A percentile compares a stretch with the other conserved stretches of the same genome.
Conservation (phyloP, 2,888 invertebrate genomes). For the Agrochola circellaris region DNA sequence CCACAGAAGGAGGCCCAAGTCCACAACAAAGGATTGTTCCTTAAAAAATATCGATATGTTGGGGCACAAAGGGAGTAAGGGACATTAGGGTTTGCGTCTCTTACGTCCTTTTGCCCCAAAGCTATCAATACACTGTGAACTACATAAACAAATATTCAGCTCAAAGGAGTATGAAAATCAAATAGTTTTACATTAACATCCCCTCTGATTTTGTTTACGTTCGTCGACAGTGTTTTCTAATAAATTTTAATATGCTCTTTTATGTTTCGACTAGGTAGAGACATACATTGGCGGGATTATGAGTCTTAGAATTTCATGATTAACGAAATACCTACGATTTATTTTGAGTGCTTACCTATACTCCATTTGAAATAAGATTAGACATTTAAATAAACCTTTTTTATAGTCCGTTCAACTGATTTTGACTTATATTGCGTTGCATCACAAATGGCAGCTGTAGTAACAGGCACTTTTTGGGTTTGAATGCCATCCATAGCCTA, state of each 20-base stretch:
- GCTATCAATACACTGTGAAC: slow-evolving; percentile 71
- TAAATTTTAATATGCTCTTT: slow-evolving; percentile 83
- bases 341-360: neutral
- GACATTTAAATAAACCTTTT: too few species aligned
- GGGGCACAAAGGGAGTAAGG: slow-evolving; percentile 28
- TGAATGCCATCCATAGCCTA: too few species aligned
- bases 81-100: neutral
- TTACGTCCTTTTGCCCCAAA: slow-evolving; percentile 32
- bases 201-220: slow-evolving; percentile 69
- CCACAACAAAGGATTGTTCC: slow-evolving; percentile 68
- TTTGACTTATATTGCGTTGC: too few species aligned
- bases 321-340: neutral
- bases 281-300: slow-evolving; percentile 61
- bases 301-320: slow-evolving; percentile 46
- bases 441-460: too few species aligned
- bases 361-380: too few species aligned
- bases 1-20: slow-evolving; percentile 49
- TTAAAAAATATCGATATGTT: slow-evolving; percentile 66
- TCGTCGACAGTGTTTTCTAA: slow-evolving; percentile 75
- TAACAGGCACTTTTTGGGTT: too few species aligned
- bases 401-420: too few species aligned
- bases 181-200: slow-evolving; percentile 85
- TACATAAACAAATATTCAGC: slow-evolving; percentile 78
- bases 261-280: slow-evolving; percentile 69
- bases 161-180: slow-evolving; percentile 80